Conservation (phyloP, 2,888 invertebrate genomes). For the Archips crataeganus region DNA sequence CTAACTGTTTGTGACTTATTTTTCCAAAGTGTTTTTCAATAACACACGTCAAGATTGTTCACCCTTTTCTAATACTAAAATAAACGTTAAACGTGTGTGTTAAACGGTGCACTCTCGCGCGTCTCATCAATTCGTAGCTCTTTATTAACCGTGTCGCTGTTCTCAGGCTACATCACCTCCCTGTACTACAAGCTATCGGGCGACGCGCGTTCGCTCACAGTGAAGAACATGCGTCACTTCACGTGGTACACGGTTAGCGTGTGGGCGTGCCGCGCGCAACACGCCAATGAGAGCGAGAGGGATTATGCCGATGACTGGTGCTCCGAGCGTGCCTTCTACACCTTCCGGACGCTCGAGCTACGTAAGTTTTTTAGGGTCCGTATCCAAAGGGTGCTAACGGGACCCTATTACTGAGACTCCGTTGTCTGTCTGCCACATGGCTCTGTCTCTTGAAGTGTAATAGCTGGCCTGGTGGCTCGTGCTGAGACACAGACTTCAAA, state of each 20-base stretch:
- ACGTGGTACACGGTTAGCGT: conserved; percentile 91
- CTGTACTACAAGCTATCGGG: conserved; percentile 83
- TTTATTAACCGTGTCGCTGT: background rate
- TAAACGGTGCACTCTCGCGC: background rate
- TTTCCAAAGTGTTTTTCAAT: too few relatives aligned
- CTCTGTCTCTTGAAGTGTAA: too few relatives aligned
- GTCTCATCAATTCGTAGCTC: background rate
- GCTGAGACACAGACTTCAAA: too few relatives aligned
- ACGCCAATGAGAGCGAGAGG: conserved; percentile 80
- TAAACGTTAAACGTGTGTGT: too few relatives aligned
- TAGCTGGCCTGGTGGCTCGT: too few relatives aligned
- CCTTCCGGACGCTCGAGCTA: conserved; percentile 70
- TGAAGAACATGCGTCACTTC: conserved; percentile 89
- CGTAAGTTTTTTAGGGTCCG: conserved; percentile 53
- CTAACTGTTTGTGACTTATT: too few relatives aligned
- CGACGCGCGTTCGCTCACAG: conserved; percentile 61
- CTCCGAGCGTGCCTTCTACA: conserved; percentile 70
- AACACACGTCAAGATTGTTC: too few relatives aligned
- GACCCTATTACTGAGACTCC: too few relatives aligned
- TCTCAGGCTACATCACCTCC: conserved; percentile 67
- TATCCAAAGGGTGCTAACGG: too few relatives aligned
- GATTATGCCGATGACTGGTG: conserved; percentile 80
- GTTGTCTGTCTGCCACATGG: too few relatives aligned
- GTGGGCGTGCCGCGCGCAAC: conserved; percentile 90
- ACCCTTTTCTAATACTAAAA: too few relatives aligned